Percentiles rank a stretch among this genome's conserved stretches.
These are phyloP conservation scores for Bos taurus DNA, from an alignment of 2,113 vertebrate species.

Conservation along the genomic window DNA sequence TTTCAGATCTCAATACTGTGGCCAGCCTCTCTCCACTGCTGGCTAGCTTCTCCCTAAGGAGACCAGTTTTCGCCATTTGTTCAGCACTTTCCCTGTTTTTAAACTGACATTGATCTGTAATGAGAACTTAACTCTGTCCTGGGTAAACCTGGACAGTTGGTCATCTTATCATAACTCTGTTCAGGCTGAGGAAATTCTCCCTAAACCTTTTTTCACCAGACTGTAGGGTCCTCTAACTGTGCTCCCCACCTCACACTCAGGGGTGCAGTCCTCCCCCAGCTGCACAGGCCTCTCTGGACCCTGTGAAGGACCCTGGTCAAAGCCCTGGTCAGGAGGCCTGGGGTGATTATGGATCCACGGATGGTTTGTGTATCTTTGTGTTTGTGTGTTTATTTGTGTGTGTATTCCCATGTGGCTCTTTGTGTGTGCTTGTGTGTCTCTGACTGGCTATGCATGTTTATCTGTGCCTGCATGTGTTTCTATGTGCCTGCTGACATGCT, in stretches of 20 bases:
- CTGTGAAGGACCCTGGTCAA: not conserved
- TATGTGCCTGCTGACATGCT: too few relatives aligned
- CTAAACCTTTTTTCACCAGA: fast-evolving
- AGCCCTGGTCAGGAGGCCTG: not conserved
- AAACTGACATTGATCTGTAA: not conserved
- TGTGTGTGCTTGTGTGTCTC: not conserved
- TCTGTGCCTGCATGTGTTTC: too few relatives aligned
- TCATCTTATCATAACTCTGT: too few relatives aligned
- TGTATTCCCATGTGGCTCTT: too few relatives aligned
- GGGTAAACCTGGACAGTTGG: not conserved
- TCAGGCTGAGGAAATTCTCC: not conserved
- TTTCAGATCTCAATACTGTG: not conserved
- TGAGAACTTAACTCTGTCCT: fast-evolving
- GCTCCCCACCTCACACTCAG: not conserved
- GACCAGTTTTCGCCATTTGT: not conserved
- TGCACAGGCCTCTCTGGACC: not conserved
- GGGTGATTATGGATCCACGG: not conserved
- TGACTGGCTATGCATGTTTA: not conserved
- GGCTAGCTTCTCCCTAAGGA: not conserved
- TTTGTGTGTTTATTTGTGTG: not conserved
- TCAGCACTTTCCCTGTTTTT: not conserved
- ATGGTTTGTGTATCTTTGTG: not conserved
- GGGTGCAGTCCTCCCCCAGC: not conserved
- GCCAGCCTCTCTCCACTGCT: not conserved
- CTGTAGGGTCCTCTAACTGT: not conserved